Conservation (phyloP, 2,888 invertebrate species). For the Parnassius smintheus region DNA sequence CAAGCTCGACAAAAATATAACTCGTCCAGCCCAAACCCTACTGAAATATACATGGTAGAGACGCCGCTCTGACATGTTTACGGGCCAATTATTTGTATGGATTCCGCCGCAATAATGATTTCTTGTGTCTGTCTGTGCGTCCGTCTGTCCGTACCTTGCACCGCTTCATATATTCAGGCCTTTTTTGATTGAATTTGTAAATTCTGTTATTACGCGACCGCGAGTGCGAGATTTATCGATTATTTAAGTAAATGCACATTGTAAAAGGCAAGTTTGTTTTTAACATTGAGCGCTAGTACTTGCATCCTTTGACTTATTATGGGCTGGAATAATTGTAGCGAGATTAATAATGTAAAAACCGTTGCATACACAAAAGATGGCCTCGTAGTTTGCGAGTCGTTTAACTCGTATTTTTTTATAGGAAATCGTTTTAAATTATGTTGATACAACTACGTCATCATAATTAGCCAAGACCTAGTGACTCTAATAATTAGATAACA, state of each 20-base stretch:
- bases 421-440: too few relatives aligned
- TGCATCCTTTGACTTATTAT: slow-evolving; percentile 11
- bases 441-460: too few relatives aligned
- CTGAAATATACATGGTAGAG: slow-evolving; percentile 76
- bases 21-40: slow-evolving; percentile 53
- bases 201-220: slow-evolving; percentile 58
- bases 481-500: too few relatives aligned
- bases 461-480: too few relatives aligned
- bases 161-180: slow-evolving; percentile 55
- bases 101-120: slow-evolving; percentile 79
- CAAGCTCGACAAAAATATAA: slow-evolving; percentile 2
- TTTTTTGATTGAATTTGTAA: slow-evolving; percentile 62
- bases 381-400: slow-evolving; percentile 2
- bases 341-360: slow-evolving; percentile 26
- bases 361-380: slow-evolving; percentile 17
- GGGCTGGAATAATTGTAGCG: slow-evolving; percentile 16
- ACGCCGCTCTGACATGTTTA: slow-evolving; percentile 81
- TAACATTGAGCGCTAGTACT: slow-evolving; percentile 13
- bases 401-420: slow-evolving; percentile 2
- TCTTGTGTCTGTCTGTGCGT: slow-evolving; percentile 64
- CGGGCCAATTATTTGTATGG: slow-evolving; percentile 82
- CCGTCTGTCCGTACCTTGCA: slow-evolving; percentile 40
- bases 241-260: slow-evolving; percentile 40
- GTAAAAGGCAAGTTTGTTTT: slow-evolving; percentile 31
- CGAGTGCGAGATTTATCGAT: slow-evolving; percentile 57